phyloP scores from a whole-genome alignment of 2,797 vertebrate species.

The Galago senegalensis region DNA sequence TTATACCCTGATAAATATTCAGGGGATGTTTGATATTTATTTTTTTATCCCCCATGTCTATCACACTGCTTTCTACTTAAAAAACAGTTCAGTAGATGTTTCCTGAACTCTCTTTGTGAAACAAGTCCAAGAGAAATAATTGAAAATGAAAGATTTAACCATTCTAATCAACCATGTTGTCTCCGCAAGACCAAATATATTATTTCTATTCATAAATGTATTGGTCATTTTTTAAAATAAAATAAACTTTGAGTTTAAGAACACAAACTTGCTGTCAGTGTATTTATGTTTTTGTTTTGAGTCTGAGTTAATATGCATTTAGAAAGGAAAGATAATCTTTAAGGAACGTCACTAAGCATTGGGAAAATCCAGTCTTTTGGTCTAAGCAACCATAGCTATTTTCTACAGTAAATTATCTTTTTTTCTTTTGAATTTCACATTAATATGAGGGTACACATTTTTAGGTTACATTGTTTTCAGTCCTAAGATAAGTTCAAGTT shows the following conservation, averaged over 20 bases:
- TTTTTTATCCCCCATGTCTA: background rate
- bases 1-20: too few relatives aligned
- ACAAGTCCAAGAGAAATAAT: constrained; percentile 22
- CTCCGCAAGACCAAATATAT: background rate
- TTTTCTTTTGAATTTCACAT: too few relatives aligned
- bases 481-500: too few relatives aligned
- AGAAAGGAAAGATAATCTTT: background rate
- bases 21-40: constrained; percentile 29
- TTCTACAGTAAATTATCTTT: background rate
- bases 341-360: background rate
- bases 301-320: background rate
- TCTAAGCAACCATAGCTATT: background rate
- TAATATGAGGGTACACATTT: too few relatives aligned
- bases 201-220: background rate
- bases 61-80: background rate
- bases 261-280: background rate
- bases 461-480: too few relatives aligned
- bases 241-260: background rate
- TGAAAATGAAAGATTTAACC: background rate
- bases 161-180: constrained; percentile 11
- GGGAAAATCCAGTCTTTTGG: background rate
- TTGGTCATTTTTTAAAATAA: background rate
- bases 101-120: background rate
- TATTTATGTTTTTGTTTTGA: background rate
- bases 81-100: background rate